Base-by-base conservation (phyloP, 2,888 invertebrate species). In the Xanthorhoe designata region DNA sequence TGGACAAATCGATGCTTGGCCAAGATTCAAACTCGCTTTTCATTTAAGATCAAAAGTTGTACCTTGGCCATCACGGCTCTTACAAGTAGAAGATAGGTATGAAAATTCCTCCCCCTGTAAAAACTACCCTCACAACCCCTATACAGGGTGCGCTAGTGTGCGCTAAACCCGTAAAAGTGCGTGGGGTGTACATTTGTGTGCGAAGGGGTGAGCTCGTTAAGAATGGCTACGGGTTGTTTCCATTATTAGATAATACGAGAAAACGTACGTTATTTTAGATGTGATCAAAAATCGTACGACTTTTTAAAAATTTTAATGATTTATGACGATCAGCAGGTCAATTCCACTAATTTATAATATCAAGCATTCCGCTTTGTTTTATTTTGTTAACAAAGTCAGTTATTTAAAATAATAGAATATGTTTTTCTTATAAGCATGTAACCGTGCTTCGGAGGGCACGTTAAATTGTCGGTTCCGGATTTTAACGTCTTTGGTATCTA, bases 161-260 rank as follows among this genome's bases (percentile, higher is more conserved):
- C 35, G 42, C 45, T 57, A 58, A 58, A 53, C 52, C 63, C 57
- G 63, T 63, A 63, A 63, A 63, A 58, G 63, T 63, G 57, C 66
- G 62, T 69, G 64, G 61, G 58, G 54, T 35, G 47, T 29, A 4
- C 17, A 15, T 1, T 6, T 55, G 64, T 60, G 60, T 8, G 54
- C 50, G 29, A 49, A 42, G 60, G 59, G 64, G 18, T 6, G 53
- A 50, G 7, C 51, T 65, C 51, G 64, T 65, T 59, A 59, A 60
- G 64, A 64, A 64, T 64, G 64, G 45, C 59, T 64, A 19, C 54
- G 18, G 1, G n/a, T 18, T 56, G 51, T 56, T 8, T 60, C 55
- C 64, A 65, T 55, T 60, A 6, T 0, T 35, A 45, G 56, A 64
- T 50, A 32, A 50, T 24, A 64, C 54, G 59, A 49, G 10, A 59